Base-by-base conservation (phyloP, 2,888 invertebrate genomes). In the Apotomis betuletana region DNA sequence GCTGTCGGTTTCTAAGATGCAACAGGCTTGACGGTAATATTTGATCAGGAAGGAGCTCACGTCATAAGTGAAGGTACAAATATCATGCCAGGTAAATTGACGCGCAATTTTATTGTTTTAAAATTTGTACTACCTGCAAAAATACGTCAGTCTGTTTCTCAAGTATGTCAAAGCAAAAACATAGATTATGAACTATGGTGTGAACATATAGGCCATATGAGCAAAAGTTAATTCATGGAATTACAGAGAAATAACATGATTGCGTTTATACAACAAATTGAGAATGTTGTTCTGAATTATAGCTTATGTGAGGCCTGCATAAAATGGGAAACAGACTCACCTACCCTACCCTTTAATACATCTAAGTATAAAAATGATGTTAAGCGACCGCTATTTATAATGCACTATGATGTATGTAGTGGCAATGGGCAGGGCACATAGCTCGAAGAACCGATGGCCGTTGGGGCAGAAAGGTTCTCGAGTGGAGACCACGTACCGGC, bases 271-370 rank as follows among this genome's bases (percentile, higher is more conserved):
- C 4, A 60, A 3, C 44, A 41, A 44, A 60, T 60, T 61, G 59
- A 75, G 27, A 12, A 9, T 13, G 59, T 77, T 6, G 38, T 64
- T 46, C 71, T 74, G 8, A 74, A 57, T 73, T 74, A 80, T 77
- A 74, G 79, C 57, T 75, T 82, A 68, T 87, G 84, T 77, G 85
- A 85, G 73, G 76, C 83, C 12, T 87, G 85, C 76, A 77, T 84
- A 72, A 41, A 74, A 81, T 74, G 84, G 83, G 15, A 86, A 87
- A 77, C 84, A 84, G 78, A 74, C 77, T n/a, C 79, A 84, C 74
- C 70, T 82, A n/a, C n/a, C n/a, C n/a, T n/a, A n/a, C 80, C 83
- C 49, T 87, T 87, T 78, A 76, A 78, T 51, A 5, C 64, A 8
- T 55, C 60, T 69, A 79, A 80, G 76, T 74, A 70, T 75, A 15